phyloP scores from a whole-genome alignment of 1,140 invertebrate genomes.

The Contarinia nasturtii region DNA sequence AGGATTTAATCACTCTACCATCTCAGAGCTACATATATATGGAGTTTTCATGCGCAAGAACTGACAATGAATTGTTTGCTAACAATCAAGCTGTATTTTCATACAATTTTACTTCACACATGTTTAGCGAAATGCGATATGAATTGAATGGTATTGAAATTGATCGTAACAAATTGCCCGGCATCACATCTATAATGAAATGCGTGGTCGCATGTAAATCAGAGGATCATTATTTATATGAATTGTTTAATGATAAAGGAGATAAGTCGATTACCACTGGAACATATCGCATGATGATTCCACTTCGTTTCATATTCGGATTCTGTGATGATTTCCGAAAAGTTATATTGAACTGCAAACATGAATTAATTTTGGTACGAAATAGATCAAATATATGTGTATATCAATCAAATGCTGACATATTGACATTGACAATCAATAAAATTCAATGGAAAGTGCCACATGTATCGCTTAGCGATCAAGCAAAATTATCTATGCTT shows the following conservation, averaged over 20 bases:
- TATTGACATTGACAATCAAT: too few species aligned
- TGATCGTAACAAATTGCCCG: conserved; percentile 21
- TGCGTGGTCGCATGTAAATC: too few species aligned
- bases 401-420: too few species aligned
- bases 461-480: too few species aligned
- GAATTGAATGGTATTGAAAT: too few species aligned
- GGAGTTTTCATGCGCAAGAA: conserved; percentile 10
- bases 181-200: conserved; percentile 22
- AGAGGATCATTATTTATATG: too few species aligned
- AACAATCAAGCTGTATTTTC: conserved; percentile 7
- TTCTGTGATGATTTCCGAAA: conserved; percentile 26
- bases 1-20: conserved; percentile 16
- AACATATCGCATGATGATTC: too few species aligned
- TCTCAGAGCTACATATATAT: conserved; percentile 14
- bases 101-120: conserved; percentile 19
- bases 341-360: conserved; percentile 23
- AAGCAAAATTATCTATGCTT: too few species aligned
- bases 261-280: too few species aligned
- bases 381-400: conserved; percentile 14
- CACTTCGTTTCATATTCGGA: conserved; percentile 18
- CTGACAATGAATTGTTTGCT: conserved; percentile 2
- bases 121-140: conserved; percentile 25
- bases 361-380: conserved; percentile 24
- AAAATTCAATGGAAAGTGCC: too few species aligned
- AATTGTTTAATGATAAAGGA: too few species aligned